phyloP scores from a whole-genome alignment of 2,888 invertebrate species.

The Parthenolecanium corni region DNA sequence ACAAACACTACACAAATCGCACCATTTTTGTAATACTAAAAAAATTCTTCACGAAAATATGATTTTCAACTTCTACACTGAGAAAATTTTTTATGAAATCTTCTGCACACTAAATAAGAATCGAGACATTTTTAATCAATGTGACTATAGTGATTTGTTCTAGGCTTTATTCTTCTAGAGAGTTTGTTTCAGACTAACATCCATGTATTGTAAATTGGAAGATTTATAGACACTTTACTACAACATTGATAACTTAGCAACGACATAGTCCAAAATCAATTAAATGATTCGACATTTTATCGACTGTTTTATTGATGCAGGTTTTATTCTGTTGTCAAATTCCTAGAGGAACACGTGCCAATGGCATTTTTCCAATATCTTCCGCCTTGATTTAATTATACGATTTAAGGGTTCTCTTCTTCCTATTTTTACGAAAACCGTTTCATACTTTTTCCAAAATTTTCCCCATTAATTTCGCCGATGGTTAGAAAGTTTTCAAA shows the following conservation, averaged over 20 bases:
- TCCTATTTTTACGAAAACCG: background rate
- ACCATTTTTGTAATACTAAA: too few species aligned
- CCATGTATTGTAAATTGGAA: too few species aligned
- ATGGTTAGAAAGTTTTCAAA: constrained; percentile 9
- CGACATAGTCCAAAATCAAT: constrained; percentile 7
- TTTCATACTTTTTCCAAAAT: constrained; percentile 13
- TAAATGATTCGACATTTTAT: constrained; percentile 3
- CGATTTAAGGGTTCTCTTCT: constrained; percentile 17
- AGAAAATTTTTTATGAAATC: too few species aligned
- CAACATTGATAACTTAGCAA: constrained; percentile 11
- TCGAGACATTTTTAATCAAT: too few species aligned
- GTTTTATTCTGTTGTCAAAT: constrained; percentile 23
- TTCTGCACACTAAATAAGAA: too few species aligned
- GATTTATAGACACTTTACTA: too few species aligned
- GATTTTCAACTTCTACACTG: too few species aligned
- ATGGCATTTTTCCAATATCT: constrained; percentile 24
- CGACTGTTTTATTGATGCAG: constrained; percentile 13
- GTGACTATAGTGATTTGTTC: too few species aligned
- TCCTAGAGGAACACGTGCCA: constrained; percentile 19
- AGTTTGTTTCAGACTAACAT: too few species aligned
- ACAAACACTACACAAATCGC: too few species aligned
- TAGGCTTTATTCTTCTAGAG: too few species aligned
- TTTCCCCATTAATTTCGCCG: constrained; percentile 14
- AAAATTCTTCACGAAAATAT: too few species aligned
- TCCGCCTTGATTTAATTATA: constrained; percentile 21